A percentile compares a stretch with the other conserved stretches of the same genome.
Conservation (phyloP, 2,113 vertebrate species). For the Morphnarchus princeps region DNA sequence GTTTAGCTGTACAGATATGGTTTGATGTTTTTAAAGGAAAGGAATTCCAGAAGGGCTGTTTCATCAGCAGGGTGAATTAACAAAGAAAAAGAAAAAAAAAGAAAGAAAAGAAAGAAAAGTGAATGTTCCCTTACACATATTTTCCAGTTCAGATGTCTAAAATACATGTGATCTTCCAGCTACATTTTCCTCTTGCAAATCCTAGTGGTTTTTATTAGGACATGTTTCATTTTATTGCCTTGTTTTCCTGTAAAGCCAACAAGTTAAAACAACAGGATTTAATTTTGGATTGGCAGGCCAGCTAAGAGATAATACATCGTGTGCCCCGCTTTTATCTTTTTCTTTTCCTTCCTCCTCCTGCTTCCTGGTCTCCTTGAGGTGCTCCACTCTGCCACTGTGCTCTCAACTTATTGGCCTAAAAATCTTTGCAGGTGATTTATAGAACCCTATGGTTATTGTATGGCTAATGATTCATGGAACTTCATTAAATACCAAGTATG, state of each 20-base stretch:
- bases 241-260: slow-evolving; percentile 53
- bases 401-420: background rate
- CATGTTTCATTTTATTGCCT: slow-evolving; percentile 47
- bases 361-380: background rate
- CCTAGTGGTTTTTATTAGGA: slow-evolving; percentile 22
- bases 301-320: background rate
- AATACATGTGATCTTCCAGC: background rate
- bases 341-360: background rate
- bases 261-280: slow-evolving; percentile 64
- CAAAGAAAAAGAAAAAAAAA: background rate
- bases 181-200: background rate
- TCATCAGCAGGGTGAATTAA: slow-evolving; percentile 15
- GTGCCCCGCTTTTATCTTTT: background rate
- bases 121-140: background rate
- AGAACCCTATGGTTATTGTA: slow-evolving; percentile 41
- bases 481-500: slow-evolving; percentile 69
- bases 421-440: slow-evolving; percentile 56
- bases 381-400: background rate
- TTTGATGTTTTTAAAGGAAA: slow-evolving; percentile 14
- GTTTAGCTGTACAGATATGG: background rate
- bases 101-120: background rate
- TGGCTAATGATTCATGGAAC: slow-evolving; percentile 62
- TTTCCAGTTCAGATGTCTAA: background rate
- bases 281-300: slow-evolving; percentile 39
- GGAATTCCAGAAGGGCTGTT: background rate